These are phyloP conservation scores for Lota lota DNA, from an alignment of 2,113 vertebrate species.

Conservation along the genomic window DNA sequence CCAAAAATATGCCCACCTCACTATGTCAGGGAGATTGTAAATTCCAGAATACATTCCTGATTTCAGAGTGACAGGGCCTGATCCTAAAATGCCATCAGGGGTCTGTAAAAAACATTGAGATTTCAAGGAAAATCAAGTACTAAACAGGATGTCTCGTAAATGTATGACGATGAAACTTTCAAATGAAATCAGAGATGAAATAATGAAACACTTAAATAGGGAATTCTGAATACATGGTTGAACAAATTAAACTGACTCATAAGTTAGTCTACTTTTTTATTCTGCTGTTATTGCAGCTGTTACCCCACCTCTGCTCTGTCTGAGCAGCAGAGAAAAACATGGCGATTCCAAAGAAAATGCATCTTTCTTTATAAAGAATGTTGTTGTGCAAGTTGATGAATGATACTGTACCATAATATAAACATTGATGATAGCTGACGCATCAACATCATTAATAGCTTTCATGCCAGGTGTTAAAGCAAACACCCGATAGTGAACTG, in stretches of 20 bases:
- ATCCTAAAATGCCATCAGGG: constrained; percentile 49
- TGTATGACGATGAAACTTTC: not conserved
- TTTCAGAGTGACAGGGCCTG: constrained; percentile 26
- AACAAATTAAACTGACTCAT: too few relatives aligned
- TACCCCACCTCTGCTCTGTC: too few relatives aligned
- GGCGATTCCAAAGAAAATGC: too few relatives aligned
- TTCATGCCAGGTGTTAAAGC: constrained; percentile 52
- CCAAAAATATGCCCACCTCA: constrained; percentile 48
- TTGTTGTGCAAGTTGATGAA: too few relatives aligned
- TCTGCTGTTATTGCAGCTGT: too few relatives aligned
- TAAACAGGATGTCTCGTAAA: not conserved
- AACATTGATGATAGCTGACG: constrained; percentile 42
- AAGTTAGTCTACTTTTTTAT: too few relatives aligned
- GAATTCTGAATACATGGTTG: too few relatives aligned
- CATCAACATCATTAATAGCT: constrained; percentile 29
- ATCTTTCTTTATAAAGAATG: too few relatives aligned
- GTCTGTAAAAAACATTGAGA: constrained; percentile 49
- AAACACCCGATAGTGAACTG: constrained; percentile 72
- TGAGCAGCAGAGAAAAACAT: too few relatives aligned
- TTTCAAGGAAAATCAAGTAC: too few relatives aligned
- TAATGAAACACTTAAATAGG: too few relatives aligned
- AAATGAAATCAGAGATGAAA: too few relatives aligned
- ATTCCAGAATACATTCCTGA: constrained; percentile 45
- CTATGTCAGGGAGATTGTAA: constrained; percentile 52
- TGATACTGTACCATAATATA: constrained; percentile 58